Evolutionary conservation across 2,113 vertebrate genomes (phyloP).

Genomic region (Australoheros scitulus): DNA sequence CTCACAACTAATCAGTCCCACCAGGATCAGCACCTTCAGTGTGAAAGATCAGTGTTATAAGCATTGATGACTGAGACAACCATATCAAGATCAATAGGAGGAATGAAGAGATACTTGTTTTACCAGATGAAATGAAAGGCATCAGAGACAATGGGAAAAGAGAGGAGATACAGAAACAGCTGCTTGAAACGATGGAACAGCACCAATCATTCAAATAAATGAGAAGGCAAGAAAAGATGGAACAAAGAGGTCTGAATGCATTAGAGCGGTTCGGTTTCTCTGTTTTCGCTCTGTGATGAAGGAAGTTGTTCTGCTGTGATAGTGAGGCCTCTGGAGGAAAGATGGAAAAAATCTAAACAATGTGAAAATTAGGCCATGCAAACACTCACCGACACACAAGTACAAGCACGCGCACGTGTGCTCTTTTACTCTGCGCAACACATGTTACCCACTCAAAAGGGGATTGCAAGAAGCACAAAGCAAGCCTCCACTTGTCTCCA

Average conservation of each 20-base stretch:
- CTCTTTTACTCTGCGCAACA: background rate
- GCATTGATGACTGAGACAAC: slow-evolving; percentile 1
- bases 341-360: slow-evolving; percentile 71
- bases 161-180: slow-evolving; percentile 10
- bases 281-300: slow-evolving; percentile 61
- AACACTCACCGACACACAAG: slow-evolving; percentile 37
- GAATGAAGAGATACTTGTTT: slow-evolving; percentile 25
- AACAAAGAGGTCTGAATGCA: slow-evolving; percentile 49
- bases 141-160: background rate
- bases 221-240: slow-evolving; percentile 28
- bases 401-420: slow-evolving; percentile 15
- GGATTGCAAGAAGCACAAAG: slow-evolving; percentile 36
- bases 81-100: slow-evolving; percentile 37
- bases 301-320: slow-evolving; percentile 71
- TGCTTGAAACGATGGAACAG: slow-evolving; percentile 32
- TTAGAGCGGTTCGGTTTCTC: slow-evolving; percentile 41
- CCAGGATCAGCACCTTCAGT: background rate
- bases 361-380: slow-evolving; percentile 74
- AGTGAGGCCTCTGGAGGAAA: slow-evolving; percentile 72
- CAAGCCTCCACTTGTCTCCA: slow-evolving; percentile 35
- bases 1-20: background rate
- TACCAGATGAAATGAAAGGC: slow-evolving; percentile 3
- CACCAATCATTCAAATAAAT: slow-evolving; percentile 50
- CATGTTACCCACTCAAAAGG: slow-evolving; percentile 27
- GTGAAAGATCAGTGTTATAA: background rate